Percentiles rank a stretch among this genome's conserved stretches.
phyloP scores from a whole-genome alignment of 1,140 invertebrate genomes.

The Papilio aristodemus region DNA sequence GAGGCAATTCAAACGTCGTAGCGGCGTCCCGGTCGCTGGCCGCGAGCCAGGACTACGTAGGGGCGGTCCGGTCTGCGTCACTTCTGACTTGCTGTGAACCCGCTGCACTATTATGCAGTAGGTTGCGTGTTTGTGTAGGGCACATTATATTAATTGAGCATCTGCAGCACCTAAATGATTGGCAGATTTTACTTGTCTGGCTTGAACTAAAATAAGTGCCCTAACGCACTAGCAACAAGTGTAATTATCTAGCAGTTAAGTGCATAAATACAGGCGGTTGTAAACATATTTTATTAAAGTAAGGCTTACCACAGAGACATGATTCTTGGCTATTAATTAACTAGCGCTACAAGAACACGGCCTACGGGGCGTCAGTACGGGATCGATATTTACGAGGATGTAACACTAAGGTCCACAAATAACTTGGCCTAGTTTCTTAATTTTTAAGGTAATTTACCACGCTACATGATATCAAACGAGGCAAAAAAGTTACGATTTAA shows the following conservation, averaged over 20 bases:
- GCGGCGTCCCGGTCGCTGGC: conserved; percentile 52
- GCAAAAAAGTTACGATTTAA: background rate
- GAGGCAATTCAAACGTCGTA: conserved; percentile 58
- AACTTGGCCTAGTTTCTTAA: too few relatives aligned
- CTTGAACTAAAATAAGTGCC: too few relatives aligned
- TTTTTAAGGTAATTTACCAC: too few relatives aligned
- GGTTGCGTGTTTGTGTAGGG: background rate
- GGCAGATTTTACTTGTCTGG: too few relatives aligned
- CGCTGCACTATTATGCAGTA: conserved; percentile 10
- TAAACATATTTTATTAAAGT: background rate
- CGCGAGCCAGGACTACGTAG: conserved; percentile 47
- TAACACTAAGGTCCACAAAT: background rate
- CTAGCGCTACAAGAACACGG: conserved; percentile 4
- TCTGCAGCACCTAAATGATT: too few relatives aligned
- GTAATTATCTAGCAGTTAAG: too few relatives aligned
- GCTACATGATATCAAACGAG: background rate
- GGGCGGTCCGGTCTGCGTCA: conserved; percentile 35
- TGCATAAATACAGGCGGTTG: background rate
- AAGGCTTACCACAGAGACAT: background rate
- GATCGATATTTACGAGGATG: conserved; percentile 20
- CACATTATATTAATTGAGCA: background rate
- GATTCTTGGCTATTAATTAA: conserved; percentile 17
- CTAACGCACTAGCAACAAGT: too few relatives aligned
- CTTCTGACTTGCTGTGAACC: conserved; percentile 31
- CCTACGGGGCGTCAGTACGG: background rate